A percentile compares a stretch with the other conserved stretches of the same genome.
Evolutionary conservation across 1,140 invertebrate genomes (phyloP).

Genomic region (Anastrepha ludens): DNA sequence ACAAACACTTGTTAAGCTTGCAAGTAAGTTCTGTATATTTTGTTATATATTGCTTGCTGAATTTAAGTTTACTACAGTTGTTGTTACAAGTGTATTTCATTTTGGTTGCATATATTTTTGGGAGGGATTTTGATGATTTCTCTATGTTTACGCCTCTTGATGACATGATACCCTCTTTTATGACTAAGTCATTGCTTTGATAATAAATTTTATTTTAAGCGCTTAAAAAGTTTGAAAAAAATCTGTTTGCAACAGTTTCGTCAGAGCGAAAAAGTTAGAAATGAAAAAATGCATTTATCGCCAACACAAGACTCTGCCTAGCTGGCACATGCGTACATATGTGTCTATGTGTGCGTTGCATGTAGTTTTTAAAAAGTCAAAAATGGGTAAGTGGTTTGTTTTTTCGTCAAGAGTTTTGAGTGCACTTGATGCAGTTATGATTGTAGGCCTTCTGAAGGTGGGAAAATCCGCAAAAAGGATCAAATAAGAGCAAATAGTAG

Average conservation of each 20-base stretch:
- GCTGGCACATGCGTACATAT: background rate
- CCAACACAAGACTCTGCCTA: background rate
- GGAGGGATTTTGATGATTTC: slow-evolving; percentile 3
- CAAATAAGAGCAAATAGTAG: too few relatives aligned
- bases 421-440: background rate
- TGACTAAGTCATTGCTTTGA: background rate
- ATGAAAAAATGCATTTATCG: background rate
- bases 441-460: too few relatives aligned
- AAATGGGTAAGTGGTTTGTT: background rate
- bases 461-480: too few relatives aligned
- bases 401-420: background rate
- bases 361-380: slow-evolving; percentile 7
- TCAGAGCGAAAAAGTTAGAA: background rate
- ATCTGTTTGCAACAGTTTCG: background rate
- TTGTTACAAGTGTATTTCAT: background rate
- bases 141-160: background rate
- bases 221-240: background rate
- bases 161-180: background rate
- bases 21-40: background rate
- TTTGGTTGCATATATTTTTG: background rate
- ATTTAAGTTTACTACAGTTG: slow-evolving; percentile 19
- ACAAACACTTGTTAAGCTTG: background rate
- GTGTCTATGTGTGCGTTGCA: too few relatives aligned
- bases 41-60: background rate
- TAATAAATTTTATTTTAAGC: slow-evolving; percentile 10